Conservation (phyloP, 92 coral and sea anemone genomes). For the Diadumene lineata region DNA sequence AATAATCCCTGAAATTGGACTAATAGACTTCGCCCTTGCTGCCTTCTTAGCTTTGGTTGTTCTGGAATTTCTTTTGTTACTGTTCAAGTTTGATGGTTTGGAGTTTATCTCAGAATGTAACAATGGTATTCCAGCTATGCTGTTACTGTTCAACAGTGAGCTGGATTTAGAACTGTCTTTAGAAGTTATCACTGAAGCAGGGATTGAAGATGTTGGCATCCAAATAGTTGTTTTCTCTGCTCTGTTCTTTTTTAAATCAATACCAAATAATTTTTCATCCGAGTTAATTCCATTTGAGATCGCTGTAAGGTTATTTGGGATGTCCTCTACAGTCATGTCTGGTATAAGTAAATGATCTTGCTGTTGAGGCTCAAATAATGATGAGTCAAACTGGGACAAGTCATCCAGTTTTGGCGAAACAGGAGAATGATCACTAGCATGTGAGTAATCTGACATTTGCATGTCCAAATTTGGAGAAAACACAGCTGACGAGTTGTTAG, state of each 20-base stretch:
- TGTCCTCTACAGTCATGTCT: slow-evolving; percentile 55
- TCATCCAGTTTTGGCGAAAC: slow-evolving; percentile 69
- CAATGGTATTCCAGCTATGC: slow-evolving; percentile 18
- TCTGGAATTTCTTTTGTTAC: slow-evolving; percentile 44
- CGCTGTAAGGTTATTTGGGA: slow-evolving; percentile 35
- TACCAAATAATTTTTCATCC: slow-evolving; percentile 55
- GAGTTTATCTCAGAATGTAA: slow-evolving; percentile 26
- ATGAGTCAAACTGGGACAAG: slow-evolving; percentile 67
- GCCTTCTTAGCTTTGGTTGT: slow-evolving; percentile 59
- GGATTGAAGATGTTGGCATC: slow-evolving; percentile 46
- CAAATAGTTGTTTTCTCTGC: slow-evolving; percentile 44
- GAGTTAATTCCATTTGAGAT: slow-evolving; percentile 62
- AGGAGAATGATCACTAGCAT: slow-evolving; percentile 67
- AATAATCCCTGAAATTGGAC: slow-evolving; percentile 48
- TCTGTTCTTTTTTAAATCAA: slow-evolving; percentile 23
- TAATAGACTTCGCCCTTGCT: slow-evolving; percentile 30
- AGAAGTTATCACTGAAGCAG: slow-evolving; percentile 65
- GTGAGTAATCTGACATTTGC: slow-evolving; percentile 75
- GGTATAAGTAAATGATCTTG: slow-evolving; percentile 66
- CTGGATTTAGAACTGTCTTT: slow-evolving; percentile 42
- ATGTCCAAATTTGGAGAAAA: slow-evolving; percentile 62
- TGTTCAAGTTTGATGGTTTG: slow-evolving; percentile 65
- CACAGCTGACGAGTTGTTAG: slow-evolving; percentile 64
- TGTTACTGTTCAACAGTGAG: slow-evolving; percentile 21
- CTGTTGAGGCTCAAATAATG: slow-evolving; percentile 74